Base-by-base conservation (phyloP, 2,888 invertebrate species). In the Pyralis farinalis region DNA sequence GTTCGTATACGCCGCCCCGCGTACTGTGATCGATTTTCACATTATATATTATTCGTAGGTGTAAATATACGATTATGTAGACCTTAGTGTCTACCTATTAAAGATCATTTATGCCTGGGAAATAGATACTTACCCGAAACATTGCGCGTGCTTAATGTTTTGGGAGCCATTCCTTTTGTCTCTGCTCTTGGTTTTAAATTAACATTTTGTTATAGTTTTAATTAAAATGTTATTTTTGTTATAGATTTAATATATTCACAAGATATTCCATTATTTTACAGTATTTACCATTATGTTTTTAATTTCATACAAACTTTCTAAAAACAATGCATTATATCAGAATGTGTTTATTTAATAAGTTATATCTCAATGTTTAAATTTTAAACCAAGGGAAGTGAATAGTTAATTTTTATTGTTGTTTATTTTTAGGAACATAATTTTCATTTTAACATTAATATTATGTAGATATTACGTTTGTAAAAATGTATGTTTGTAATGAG, bases 371-470 rank as follows among this genome's bases (percentile, higher is more conserved):
- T 46, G 27, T 40, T 46, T 12, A 12, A 39, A 40, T 61, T 53
- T 46, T 42, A 43, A 56, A 53, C 51, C 51, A 49, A 51, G 50
- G 43, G 42, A 38, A 32, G 36, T 41, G 29, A 42, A 10, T 28
- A 7, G 48, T 37, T 43, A 42, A 42, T 31, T 32, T n/a, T 12
- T 38, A 43, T 53, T 58, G 65, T 64, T 64, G 60, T 60, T 64
- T 64, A 62, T 49, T 64, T 60, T 53, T 42, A 53, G 56, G 44
- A 8, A 27, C 3, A 8, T 25, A 4, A 25, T 25, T 25, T 25
- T 16, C 16, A 16, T 16, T 28, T 22, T 21, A 7, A 6, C 21
- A 40, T 41, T 40, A 46, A 42, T 43, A 37, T 3, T n/a, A n/a
- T n/a, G n/a, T 16, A 16, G 16, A 16, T 16, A 16, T 16, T 16